phyloP scores from a whole-genome alignment of 1,140 invertebrate genomes.

The Caenorhabditis tropicalis region DNA sequence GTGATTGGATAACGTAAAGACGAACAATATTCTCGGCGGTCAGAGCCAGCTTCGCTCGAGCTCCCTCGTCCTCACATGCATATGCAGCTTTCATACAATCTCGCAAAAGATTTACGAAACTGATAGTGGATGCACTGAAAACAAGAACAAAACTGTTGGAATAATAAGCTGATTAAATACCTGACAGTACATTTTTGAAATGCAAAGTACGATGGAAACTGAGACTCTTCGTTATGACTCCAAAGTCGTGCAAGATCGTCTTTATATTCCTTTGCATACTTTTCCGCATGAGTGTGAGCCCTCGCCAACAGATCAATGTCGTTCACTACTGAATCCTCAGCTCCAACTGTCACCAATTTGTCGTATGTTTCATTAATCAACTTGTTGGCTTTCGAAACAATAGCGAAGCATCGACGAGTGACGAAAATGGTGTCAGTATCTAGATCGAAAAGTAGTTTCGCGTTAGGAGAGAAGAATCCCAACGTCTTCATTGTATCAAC shows the following conservation, averaged over 20 bases:
- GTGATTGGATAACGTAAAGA: slow-evolving; percentile 1
- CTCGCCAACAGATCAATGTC: slow-evolving; percentile 7
- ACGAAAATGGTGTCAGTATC: slow-evolving; percentile 17
- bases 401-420: neutral
- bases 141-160: neutral
- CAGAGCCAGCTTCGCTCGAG: neutral
- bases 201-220: slow-evolving; percentile 16
- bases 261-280: neutral
- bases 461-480: neutral
- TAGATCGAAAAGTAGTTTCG: neutral
- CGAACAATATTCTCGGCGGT: slow-evolving; percentile 16
- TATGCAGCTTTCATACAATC: slow-evolving; percentile 3
- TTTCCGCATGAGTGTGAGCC: neutral
- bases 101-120: neutral
- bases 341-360: slow-evolving; percentile 15
- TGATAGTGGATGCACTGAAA: slow-evolving; percentile 12
- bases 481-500: neutral
- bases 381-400: slow-evolving; percentile 26
- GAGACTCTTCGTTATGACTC: slow-evolving; percentile 14
- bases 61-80: slow-evolving; percentile 1
- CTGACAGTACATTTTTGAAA: slow-evolving; percentile 14
- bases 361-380: slow-evolving; percentile 28
- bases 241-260: slow-evolving; percentile 5
- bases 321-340: neutral
- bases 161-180: neutral